Percentiles rank a stretch among this genome's conserved stretches.
phyloP scores from a whole-genome alignment of 2,113 vertebrate species.

The Cyprinodon tularosa region DNA sequence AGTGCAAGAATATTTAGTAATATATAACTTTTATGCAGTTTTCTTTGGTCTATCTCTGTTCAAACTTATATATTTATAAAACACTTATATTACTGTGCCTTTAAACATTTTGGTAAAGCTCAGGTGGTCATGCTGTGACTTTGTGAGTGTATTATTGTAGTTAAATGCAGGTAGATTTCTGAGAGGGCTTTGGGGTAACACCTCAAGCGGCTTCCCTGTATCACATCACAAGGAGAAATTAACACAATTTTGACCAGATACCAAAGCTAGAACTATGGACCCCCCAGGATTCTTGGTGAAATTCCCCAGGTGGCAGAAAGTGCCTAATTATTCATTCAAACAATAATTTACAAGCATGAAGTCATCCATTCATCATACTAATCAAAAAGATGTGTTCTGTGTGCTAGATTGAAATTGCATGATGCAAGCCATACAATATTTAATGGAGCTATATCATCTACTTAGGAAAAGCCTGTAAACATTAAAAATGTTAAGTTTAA shows the following conservation, averaged over 20 bases:
- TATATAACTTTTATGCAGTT: too few relatives aligned
- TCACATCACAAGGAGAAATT: background rate
- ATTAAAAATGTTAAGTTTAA: background rate
- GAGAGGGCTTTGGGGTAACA: background rate
- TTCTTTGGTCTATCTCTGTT: too few relatives aligned
- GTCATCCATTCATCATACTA: background rate
- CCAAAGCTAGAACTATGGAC: background rate
- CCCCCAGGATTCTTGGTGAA: background rate
- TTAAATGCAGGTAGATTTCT: background rate
- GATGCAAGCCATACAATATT: background rate
- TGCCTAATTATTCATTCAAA: background rate
- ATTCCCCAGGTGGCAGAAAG: background rate
- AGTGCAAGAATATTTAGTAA: too few relatives aligned
- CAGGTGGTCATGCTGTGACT: background rate
- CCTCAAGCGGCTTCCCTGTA: background rate
- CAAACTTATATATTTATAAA: background rate
- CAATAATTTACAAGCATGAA: background rate
- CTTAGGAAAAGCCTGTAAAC: background rate
- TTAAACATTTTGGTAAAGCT: background rate
- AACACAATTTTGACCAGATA: background rate
- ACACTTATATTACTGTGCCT: background rate
- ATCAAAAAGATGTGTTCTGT: background rate
- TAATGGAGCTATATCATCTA: background rate
- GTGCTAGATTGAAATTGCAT: background rate
- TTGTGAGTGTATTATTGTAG: background rate